Evolutionary conservation across 2,888 invertebrate genomes (phyloP).

Genomic region (Argynnis bischoffii): DNA sequence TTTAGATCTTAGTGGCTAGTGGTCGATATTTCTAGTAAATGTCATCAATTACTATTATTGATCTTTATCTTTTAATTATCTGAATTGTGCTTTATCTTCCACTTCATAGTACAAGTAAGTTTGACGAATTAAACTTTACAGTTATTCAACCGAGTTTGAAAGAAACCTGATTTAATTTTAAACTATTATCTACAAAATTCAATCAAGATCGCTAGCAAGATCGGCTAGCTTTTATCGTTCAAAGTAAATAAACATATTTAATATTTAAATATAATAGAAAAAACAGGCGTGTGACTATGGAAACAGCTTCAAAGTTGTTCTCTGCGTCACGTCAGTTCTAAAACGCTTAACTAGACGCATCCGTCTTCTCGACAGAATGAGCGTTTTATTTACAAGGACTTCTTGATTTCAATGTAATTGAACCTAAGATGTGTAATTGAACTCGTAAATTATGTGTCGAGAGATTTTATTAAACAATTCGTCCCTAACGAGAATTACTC

Average conservation of each 20-base stretch:
- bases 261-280: neutral
- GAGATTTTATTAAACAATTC: slow-evolving; percentile 35
- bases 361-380: slow-evolving; percentile 57
- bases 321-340: slow-evolving; percentile 32
- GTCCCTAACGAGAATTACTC: slow-evolving; percentile 21
- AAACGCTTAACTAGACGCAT: slow-evolving; percentile 66
- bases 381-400: slow-evolving; percentile 58
- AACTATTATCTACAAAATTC: too few relatives aligned
- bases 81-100: too few relatives aligned
- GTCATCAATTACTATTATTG: too few relatives aligned
- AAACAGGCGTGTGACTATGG: slow-evolving; percentile 19
- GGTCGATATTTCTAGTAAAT: too few relatives aligned
- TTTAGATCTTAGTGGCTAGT: too few relatives aligned
- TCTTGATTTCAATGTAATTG: slow-evolving; percentile 47
- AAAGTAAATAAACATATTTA: neutral
- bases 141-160: too few relatives aligned
- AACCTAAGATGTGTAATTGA: slow-evolving; percentile 39
- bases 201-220: neutral
- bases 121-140: too few relatives aligned
- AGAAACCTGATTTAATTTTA: too few relatives aligned
- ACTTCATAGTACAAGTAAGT: too few relatives aligned
- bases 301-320: slow-evolving; percentile 41
- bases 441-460: slow-evolving; percentile 36
- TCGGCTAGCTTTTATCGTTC: too few relatives aligned
- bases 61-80: too few relatives aligned